These are phyloP conservation scores for Rhynchonycteris naso DNA, from an alignment of 2,797 vertebrate genomes.

Conservation along the genomic window DNA sequence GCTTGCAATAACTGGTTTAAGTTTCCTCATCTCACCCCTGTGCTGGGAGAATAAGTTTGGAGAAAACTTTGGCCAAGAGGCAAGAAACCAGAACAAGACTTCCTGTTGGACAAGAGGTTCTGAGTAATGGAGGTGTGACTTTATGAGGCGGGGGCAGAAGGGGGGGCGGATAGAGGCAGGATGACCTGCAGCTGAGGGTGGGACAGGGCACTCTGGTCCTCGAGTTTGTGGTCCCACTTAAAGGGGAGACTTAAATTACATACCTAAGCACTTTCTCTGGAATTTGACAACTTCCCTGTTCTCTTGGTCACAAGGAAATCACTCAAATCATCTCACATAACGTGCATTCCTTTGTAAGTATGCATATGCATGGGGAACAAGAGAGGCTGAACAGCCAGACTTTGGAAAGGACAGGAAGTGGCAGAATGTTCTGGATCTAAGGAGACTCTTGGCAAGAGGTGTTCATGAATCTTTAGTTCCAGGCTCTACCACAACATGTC, in stretches of 20 bases:
- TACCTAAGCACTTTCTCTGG: not conserved
- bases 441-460: not conserved
- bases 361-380: not conserved
- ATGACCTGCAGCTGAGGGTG: conserved; percentile 62
- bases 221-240: conserved; percentile 78
- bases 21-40: not conserved
- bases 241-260: not conserved
- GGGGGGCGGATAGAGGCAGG: too few relatives aligned
- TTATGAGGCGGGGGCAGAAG: not conserved
- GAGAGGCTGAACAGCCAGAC: not conserved
- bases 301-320: not conserved
- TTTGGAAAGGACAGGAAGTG: not conserved
- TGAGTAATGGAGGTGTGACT: not conserved
- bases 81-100: not conserved
- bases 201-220: conserved; percentile 67
- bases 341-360: not conserved
- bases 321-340: not conserved
- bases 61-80: not conserved
- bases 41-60: not conserved
- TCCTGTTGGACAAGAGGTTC: not conserved
- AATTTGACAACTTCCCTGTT: not conserved
- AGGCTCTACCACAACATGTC: fast-evolving
- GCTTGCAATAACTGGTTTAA: not conserved
- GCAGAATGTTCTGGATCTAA: not conserved
- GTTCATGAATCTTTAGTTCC: not conserved